Evolutionary conservation across 1,140 invertebrate genomes (phyloP).

Genomic region (Helicoverpa zea): DNA sequence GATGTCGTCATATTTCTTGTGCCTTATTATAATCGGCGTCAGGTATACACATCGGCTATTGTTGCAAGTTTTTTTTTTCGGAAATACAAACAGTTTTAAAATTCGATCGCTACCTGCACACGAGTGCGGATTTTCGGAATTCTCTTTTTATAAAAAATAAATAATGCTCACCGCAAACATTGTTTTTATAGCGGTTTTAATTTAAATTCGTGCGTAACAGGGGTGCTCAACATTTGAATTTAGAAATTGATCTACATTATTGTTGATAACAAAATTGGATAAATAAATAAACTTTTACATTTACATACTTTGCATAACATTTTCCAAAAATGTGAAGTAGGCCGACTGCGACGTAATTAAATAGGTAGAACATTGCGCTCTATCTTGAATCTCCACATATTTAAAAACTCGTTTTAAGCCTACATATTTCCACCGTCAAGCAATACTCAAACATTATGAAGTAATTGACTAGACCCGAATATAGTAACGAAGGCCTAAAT

Average conservation of each 20-base stretch:
- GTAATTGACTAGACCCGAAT: conserved; percentile 46
- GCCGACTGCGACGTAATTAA: too few relatives aligned
- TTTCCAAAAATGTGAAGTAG: too few relatives aligned
- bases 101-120: conserved; percentile 82
- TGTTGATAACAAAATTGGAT: too few relatives aligned
- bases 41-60: conserved; percentile 81
- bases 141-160: conserved; percentile 75
- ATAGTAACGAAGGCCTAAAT: conserved; percentile 53
- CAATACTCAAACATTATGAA: conserved; percentile 26
- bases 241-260: not conserved
- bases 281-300: too few relatives aligned
- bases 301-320: too few relatives aligned
- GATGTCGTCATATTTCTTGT: conserved; percentile 84
- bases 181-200: conserved; percentile 78
- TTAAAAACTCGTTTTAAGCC: conserved; percentile 6
- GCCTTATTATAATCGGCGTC: conserved; percentile 83
- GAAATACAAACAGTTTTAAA: conserved; percentile 85
- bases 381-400: conserved; percentile 7
- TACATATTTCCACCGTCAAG: conserved; percentile 17
- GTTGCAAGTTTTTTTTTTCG: conserved; percentile 74
- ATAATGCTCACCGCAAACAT: conserved; percentile 83
- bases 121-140: conserved; percentile 82
- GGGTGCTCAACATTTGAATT: conserved; percentile 62
- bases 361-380: not conserved
- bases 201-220: conserved; percentile 62